These are phyloP conservation scores for Ischnura elegans DNA, from an alignment of 2,888 invertebrate species.

Conservation along the genomic window DNA sequence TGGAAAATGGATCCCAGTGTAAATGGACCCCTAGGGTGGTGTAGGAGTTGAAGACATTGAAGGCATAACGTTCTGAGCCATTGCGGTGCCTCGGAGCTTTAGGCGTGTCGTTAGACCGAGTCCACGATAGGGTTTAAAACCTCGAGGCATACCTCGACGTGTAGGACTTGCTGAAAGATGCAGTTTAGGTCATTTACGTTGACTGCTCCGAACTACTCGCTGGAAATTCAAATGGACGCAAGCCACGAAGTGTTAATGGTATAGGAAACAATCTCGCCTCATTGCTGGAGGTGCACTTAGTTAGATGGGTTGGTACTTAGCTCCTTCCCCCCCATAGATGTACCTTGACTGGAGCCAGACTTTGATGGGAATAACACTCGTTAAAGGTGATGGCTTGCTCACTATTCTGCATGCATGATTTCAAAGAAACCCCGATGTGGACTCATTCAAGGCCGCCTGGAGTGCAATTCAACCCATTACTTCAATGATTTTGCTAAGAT, in stretches of 20 bases:
- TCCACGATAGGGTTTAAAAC: background rate
- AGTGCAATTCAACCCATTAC: background rate
- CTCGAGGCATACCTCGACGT: background rate
- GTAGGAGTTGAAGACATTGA: background rate
- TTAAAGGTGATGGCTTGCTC: background rate
- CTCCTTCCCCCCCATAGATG: background rate
- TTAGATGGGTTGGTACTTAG: background rate
- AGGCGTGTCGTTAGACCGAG: background rate
- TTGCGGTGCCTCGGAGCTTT: background rate
- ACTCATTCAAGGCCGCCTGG: background rate
- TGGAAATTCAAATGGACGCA: background rate
- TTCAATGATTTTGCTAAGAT: background rate
- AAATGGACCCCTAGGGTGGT: background rate
- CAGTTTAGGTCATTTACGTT: background rate
- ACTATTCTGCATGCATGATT: background rate
- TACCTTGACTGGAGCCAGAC: background rate
- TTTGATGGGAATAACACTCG: background rate
- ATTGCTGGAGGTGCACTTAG: background rate
- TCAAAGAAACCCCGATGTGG: background rate
- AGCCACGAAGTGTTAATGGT: background rate
- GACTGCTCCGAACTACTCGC: slow-evolving; percentile 3
- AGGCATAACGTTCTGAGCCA: background rate
- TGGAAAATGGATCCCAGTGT: background rate
- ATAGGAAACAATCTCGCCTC: background rate
- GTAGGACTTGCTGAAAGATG: background rate